Evolutionary conservation across 1,140 invertebrate genomes (phyloP), one percentile per base, ranked within the genome.

Genomic region (Sipha flava): DNA sequence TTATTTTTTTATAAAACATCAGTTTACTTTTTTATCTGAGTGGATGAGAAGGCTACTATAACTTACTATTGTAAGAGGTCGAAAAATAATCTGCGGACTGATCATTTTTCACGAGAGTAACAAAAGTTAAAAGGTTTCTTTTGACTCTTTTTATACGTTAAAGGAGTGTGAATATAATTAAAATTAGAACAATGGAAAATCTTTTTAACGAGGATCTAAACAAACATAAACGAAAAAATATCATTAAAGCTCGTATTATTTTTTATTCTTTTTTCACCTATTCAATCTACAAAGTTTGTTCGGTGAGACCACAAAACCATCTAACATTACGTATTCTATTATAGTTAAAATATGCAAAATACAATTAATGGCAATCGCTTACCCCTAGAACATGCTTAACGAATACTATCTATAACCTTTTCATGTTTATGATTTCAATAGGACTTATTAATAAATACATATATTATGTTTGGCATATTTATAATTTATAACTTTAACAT

Each of bases 141-240:
- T 75, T 23, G 31, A 54, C 10, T 37, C 31, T 40, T n/a, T 21
- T 12, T 23, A n/a, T 18, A n/a, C 16, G 31, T 75, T 9, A n/a
- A n/a, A n/a, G n/a, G 29, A 75, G 47, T 52, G 49, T 75, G 72
- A 75, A 75, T 75, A 52, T 75, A 52, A 75, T 75, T 75, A 75
- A 75, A 57, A 75, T n/a, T 54, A 54, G 49, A 75, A 75, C 72
- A 75, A 75, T 54, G 47, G 2, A 14, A 12, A 37, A 52, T 52
- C 31, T 34, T 49, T 23, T 57, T 54, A 37, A 37, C 49, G 31
- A 34, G 31, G 12, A 37, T 49, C 49, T 54, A 21, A 75, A 75
- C n/a, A 75, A 75, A 75, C 54, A 66, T 18, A 21, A 26, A 66
- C 21, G 37, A 40, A 37, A 66, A 59, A 59, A 18, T 59, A 1